Evolutionary conservation across 1,140 invertebrate genomes (phyloP), one percentile per base, ranked within the genome.

Genomic region (Procambarus clarkii): DNA sequence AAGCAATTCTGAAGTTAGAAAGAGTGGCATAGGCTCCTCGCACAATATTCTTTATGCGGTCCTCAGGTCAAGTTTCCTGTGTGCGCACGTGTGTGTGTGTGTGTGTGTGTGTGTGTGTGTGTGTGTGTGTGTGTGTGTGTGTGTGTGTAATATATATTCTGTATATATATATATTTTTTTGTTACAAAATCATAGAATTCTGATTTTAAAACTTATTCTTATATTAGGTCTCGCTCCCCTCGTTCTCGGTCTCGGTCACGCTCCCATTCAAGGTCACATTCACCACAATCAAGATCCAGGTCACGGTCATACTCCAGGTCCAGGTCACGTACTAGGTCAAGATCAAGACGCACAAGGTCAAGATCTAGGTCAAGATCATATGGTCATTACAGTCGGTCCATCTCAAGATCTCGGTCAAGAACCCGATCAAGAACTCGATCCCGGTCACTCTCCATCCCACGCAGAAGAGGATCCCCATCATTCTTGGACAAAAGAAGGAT

Each of bases 401-500:
- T 50, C 24, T 87, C 88, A 18, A 86, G 92, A 48, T 93, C 92
- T 74, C 44, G 82, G 69, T 92, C 88, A 24, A 92, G 92, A 88
- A 91, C 92, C 24, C 79, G 91, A 74, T 92, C 91, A 21, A 92
- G 92, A 58, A 85, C 93, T 82, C 90, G 96, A 92, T 97, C 96
- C 71, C 96, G 97, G 84, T 98, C 97, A 76, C 97, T 96, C 13
- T 98, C 98, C 46, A 98, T 98, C 94, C 97, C 98, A 46, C 95
- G 98, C 78, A 96, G 98, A 92, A 96, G 97, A 93, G 98, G 98
- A 50, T 98, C 98, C 76, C 98, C 98, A 2, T 98, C 97, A 94
- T 98, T 98, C 94, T 95, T 98, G 60, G 98, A 98, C 94, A 96
- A 97, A 93, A 95, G 98, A 82, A 95, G 98, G 92, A 98, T 98